Conservation (phyloP, 2,113 vertebrate genomes). For the Pipra filicauda region DNA sequence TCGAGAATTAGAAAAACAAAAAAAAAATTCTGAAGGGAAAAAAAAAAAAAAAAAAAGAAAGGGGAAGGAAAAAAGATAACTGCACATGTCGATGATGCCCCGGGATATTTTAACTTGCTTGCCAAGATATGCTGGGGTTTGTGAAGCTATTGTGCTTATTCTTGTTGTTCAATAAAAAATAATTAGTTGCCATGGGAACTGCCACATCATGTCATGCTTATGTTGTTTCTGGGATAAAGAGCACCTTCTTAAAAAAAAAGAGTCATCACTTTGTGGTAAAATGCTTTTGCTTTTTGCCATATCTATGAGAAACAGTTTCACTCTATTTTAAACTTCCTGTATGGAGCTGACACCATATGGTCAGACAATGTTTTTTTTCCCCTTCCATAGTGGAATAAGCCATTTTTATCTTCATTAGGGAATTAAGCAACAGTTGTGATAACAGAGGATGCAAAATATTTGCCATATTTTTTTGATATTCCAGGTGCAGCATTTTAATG, state of each 20-base stretch:
- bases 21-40: not conserved
- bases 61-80: not conserved
- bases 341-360: slow-evolving; percentile 2
- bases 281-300: slow-evolving; percentile 20
- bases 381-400: not conserved
- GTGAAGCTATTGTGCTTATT: slow-evolving; percentile 56
- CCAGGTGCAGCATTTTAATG: not conserved
- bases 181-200: slow-evolving; percentile 62
- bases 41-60: not conserved
- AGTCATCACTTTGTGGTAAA: slow-evolving; percentile 20
- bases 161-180: slow-evolving; percentile 66
- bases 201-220: slow-evolving; percentile 54
- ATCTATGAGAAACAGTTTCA: not conserved
- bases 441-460: not conserved
- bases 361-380: not conserved
- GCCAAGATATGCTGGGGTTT: slow-evolving; percentile 43
- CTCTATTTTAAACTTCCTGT: slow-evolving; percentile 38
- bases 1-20: not conserved
- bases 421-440: not conserved
- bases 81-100: slow-evolving; percentile 40
- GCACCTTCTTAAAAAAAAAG: slow-evolving; percentile 44
- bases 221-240: slow-evolving; percentile 59
- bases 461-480: not conserved
- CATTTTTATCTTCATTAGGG: not conserved
- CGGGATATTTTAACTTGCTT: slow-evolving; percentile 49